phyloP scores from a whole-genome alignment of 2,888 invertebrate genomes.

The Theretra japonica region DNA sequence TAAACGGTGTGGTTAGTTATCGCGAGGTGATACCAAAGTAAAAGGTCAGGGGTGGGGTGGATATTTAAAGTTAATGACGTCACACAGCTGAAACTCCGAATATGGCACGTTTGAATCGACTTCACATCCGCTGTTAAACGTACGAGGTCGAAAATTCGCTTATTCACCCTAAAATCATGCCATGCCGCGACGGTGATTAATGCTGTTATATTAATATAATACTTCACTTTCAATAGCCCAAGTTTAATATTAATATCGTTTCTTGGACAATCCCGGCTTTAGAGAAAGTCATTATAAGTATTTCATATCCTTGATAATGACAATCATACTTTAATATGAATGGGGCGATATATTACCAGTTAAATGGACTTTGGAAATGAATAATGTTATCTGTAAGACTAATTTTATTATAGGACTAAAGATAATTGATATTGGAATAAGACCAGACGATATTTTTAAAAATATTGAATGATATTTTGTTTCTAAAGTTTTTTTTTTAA shows the following conservation, averaged over 20 bases:
- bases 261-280: neutral
- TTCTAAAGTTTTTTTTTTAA: too few species aligned
- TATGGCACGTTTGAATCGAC: slow-evolving; percentile 18
- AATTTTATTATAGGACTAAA: too few species aligned
- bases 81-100: slow-evolving; percentile 30
- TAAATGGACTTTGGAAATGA: too few species aligned
- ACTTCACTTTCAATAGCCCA: slow-evolving; percentile 29
- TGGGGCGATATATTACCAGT: too few species aligned
- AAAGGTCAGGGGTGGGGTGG: slow-evolving; percentile 39
- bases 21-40: slow-evolving; percentile 28
- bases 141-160: slow-evolving; percentile 19
- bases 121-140: slow-evolving; percentile 24
- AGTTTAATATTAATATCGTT: slow-evolving; percentile 18
- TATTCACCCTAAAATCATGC: neutral
- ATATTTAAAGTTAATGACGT: slow-evolving; percentile 40
- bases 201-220: slow-evolving; percentile 34
- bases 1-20: slow-evolving; percentile 27
- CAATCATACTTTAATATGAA: neutral
- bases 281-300: neutral
- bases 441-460: too few species aligned
- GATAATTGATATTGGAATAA: too few species aligned
- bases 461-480: too few species aligned
- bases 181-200: slow-evolving; percentile 2
- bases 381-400: too few species aligned
- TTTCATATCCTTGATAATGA: neutral